Base-by-base conservation (phyloP, 1,140 invertebrate species). In the Teleopsis dalmanni region DNA sequence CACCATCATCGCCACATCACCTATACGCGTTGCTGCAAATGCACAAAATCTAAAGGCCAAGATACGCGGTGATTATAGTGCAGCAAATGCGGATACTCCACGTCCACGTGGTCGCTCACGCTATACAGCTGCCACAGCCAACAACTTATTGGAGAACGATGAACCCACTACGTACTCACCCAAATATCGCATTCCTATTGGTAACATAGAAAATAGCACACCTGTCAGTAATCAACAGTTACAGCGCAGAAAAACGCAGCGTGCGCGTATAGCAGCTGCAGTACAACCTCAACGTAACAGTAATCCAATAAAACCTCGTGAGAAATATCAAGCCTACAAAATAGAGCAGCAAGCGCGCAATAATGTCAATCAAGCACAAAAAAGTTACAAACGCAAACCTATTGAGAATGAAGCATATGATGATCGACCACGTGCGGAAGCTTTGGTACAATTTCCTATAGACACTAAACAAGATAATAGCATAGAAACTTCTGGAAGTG, bases 151-250 rank as follows among this genome's bases (percentile, higher is more conserved):
- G 7, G 56, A 66, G 8, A 48, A 25, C 8, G 63, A 69, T 19
- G 65, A 66, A 37, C 54, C 67, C 14, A 69, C 66, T 11, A 70
- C 67, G 0, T 70, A 66, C 59, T 55, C 67, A 0, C 67, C 67
- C 3, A 62, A 57, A 22, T 42, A 58, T 1, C 62, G 54, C 21
- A 16, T 54, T n/a, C 22, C 40, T 10, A 25, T 46, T 7, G 16
- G 19, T 37, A 23, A 3, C 7, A n/a, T 16, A 14, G 31, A 37
- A 10, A 19, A 26, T 9, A 33, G 13, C 2, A 51, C 43, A 14
- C 16, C 14, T 26, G 5, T 44, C n/a, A 50, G 19, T 19, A 29
- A 10, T 8, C 48, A 7, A 43, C 19, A 35, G 18, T 51, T 41
- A 11, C 41, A 42, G 0, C 53, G 61, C 37, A 50, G 64, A 6